phyloP scores from a whole-genome alignment of 2,113 vertebrate species.

The Embiotoca jacksoni region DNA sequence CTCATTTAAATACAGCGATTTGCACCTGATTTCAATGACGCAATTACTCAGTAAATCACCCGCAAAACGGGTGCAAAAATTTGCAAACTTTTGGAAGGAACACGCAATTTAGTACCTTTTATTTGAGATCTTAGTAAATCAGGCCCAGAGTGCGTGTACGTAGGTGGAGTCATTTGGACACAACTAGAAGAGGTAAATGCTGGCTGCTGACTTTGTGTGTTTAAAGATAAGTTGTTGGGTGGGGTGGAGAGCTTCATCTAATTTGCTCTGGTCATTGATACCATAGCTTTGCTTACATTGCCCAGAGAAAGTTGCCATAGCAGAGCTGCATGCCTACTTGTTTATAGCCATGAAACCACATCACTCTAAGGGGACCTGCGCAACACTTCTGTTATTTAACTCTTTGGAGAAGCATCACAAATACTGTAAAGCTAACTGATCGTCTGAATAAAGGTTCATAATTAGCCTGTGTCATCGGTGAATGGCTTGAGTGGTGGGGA shows the following conservation, averaged over 20 bases:
- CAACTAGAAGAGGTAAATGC: conserved; percentile 15
- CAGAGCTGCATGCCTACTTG: conserved; percentile 41
- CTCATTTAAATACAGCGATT: too few relatives aligned
- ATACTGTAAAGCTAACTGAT: neutral
- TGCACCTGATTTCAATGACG: too few relatives aligned
- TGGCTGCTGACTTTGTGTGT: conserved; percentile 8
- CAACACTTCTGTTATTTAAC: neutral
- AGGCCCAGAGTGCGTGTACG: neutral
- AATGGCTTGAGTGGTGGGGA: too few relatives aligned
- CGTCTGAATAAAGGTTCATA: conserved; percentile 1
- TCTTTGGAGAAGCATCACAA: conserved; percentile 12
- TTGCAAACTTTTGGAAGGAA: too few relatives aligned
- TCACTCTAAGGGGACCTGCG: neutral
- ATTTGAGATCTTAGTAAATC: too few relatives aligned
- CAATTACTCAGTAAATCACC: too few relatives aligned
- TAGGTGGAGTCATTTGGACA: neutral
- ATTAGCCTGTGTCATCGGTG: neutral
- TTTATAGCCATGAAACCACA: conserved; percentile 45
- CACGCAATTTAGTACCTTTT: too few relatives aligned
- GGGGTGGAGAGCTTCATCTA: neutral
- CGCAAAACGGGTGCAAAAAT: too few relatives aligned
- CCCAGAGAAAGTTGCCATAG: conserved; percentile 23
- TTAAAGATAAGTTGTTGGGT: conserved; percentile 3
- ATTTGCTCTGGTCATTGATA: conserved; percentile 43
- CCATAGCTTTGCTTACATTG: conserved; percentile 36